phyloP scores from a whole-genome alignment of 2,888 invertebrate species.

The Crocallis elinguaria region DNA sequence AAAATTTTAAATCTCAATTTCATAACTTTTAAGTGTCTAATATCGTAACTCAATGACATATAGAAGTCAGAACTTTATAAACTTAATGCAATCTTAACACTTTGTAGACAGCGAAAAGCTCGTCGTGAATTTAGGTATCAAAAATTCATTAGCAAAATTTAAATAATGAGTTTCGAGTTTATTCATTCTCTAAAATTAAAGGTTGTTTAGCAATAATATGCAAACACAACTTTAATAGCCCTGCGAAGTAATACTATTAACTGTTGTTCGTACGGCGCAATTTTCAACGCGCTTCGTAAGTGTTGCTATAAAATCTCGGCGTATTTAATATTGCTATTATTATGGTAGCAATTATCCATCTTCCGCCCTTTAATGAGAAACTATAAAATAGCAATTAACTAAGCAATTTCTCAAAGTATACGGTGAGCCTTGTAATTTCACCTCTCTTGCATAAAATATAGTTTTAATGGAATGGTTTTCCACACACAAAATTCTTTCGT shows the following conservation, averaged over 20 bases:
- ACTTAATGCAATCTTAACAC: conserved; percentile 24
- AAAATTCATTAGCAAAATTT: conserved; percentile 30
- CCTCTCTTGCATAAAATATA: conserved; percentile 35
- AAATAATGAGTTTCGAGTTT: conserved; percentile 4
- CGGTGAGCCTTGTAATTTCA: conserved; percentile 45
- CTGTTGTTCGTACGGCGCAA: conserved; percentile 14
- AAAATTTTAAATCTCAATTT: not conserved
- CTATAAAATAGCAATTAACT: conserved; percentile 56
- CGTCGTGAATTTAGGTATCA: conserved; percentile 27
- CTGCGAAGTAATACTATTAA: conserved; percentile 2
- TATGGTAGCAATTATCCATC: conserved; percentile 45
- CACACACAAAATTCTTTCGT: conserved; percentile 17
- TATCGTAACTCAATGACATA: conserved; percentile 32
- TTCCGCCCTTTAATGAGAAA: conserved; percentile 53
- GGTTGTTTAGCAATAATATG: not conserved
- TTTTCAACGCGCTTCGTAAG: conserved; percentile 20
- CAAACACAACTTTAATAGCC: not conserved
- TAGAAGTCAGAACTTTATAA: conserved; percentile 29
- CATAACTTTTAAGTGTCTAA: conserved; percentile 27
- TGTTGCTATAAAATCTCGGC: conserved; percentile 36
- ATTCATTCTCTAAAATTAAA: not conserved
- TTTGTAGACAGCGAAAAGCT: conserved; percentile 28
- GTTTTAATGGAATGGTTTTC: conserved; percentile 22
- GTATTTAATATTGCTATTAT: conserved; percentile 37
- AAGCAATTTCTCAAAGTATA: conserved; percentile 47